A percentile compares a stretch with the other conserved stretches of the same genome.
These are phyloP conservation scores for Oxyruncus cristatus DNA, from an alignment of 2,113 vertebrate species.

Conservation along the genomic window DNA sequence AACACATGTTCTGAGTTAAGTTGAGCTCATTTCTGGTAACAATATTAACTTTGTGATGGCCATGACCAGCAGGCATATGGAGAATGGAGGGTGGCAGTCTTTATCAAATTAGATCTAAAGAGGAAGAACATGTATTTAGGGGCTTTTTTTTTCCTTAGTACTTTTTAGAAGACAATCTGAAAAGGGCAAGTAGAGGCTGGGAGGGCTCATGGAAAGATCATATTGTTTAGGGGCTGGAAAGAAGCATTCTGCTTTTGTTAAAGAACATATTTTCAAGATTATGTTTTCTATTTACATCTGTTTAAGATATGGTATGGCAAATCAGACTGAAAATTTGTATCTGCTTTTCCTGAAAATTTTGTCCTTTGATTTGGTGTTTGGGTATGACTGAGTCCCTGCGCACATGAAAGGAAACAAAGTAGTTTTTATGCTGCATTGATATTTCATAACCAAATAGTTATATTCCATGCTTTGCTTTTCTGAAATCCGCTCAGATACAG, in stretches of 20 bases:
- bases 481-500: background rate
- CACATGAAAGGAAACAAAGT: background rate
- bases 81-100: background rate
- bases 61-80: slow-evolving; percentile 15
- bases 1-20: slow-evolving; percentile 49
- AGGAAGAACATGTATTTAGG: background rate
- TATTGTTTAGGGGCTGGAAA: background rate
- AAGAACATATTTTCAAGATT: background rate
- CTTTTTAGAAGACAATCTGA: background rate
- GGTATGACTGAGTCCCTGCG: background rate
- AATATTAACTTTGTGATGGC: slow-evolving; percentile 20
- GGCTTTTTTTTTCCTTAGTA: background rate
- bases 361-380: background rate
- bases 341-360: background rate
- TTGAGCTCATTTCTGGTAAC: slow-evolving; percentile 50
- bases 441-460: background rate
- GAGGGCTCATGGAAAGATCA: background rate
- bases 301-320: background rate
- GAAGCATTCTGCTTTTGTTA: background rate
- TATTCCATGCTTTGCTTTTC: background rate
- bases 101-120: slow-evolving; percentile 37
- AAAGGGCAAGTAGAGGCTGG: background rate
- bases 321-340: background rate
- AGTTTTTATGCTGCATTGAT: background rate
- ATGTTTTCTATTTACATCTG: background rate